phyloP scores from a whole-genome alignment of 2,113 vertebrate species.

The Sylvicapra grimmia region DNA sequence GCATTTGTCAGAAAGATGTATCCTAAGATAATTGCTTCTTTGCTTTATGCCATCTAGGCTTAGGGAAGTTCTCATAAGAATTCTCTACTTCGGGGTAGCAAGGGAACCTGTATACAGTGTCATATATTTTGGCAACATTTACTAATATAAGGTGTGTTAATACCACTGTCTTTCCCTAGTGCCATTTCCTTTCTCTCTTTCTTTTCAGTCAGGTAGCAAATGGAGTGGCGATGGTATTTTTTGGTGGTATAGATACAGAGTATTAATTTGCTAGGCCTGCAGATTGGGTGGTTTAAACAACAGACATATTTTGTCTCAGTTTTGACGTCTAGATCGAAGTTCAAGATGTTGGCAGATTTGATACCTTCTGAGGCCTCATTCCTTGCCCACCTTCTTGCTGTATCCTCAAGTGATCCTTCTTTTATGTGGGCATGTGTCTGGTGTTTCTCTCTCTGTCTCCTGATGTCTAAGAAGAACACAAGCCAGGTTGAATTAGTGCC shows the following conservation, averaged over 20 bases:
- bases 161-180: not conserved
- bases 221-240: too few relatives aligned
- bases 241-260: rapidly evolving
- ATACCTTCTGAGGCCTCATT: not conserved
- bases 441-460: not conserved
- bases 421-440: not conserved
- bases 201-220: not conserved
- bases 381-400: not conserved
- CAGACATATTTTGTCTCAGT: not conserved
- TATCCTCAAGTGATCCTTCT: not conserved
- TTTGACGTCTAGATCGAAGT: not conserved
- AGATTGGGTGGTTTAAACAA: not conserved
- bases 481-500: not conserved
- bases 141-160: not conserved
- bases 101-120: not conserved
- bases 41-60: not conserved
- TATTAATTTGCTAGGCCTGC: not conserved
- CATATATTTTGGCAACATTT: not conserved
- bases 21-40: not conserved
- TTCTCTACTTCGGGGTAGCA: not conserved
- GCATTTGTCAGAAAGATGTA: not conserved
- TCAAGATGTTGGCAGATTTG: not conserved
- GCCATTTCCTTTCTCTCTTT: not conserved
- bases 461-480: not conserved
- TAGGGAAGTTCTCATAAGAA: not conserved